Evolutionary conservation across 2,888 invertebrate genomes (phyloP), one percentile per base, ranked within the genome.

Genomic region (Acanthosoma haemorrhoidale): DNA sequence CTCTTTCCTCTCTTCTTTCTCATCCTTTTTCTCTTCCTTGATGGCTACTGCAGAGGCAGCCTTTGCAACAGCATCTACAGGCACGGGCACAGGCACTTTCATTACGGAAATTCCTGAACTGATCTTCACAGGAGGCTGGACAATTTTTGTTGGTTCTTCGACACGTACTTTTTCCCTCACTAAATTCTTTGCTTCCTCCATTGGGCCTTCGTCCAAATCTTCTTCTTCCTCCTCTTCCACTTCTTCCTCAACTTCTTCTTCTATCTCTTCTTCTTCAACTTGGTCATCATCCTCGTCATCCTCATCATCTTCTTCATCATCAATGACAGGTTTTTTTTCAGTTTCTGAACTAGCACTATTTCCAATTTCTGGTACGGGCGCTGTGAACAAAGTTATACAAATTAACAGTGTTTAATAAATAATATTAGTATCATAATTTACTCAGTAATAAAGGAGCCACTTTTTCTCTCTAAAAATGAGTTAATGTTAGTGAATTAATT

Each of bases 181-280:
- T 8, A 64, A 68, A 41, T 72, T 71, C 58, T 76, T 76, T 38
- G 72, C 77, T 61, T 74, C 74, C 64, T 75, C 74, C 6, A 71
- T 73, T 79, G 80, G 64, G 78, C 81, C 70, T 78, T 72, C 73
- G 78, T 80, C 70, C 78, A 80, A 5, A 78, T 80, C 73, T 78
- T 79, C 11, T 78, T 77, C 70, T 79, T 79, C 74, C 79, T 79
- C 75, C 25, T 73, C 73, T 25, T 73, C 72, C 9, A 68, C 72
- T 39, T 71, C 72, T 43, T 72, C 74, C 61, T 72, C 69, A n/a
- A 70, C 72, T 4, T 58, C 66, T 36, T 71, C 71, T 59, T 74
- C 74, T 59, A 70, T 72, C 1, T 68, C 70, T 78, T 81, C 75
- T 73, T 70, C 78, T 51, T 67, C 67, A 16, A 67, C 51, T 34